phyloP scores from a whole-genome alignment of 1,140 invertebrate genomes.

The Himalopsyche phryganea region DNA sequence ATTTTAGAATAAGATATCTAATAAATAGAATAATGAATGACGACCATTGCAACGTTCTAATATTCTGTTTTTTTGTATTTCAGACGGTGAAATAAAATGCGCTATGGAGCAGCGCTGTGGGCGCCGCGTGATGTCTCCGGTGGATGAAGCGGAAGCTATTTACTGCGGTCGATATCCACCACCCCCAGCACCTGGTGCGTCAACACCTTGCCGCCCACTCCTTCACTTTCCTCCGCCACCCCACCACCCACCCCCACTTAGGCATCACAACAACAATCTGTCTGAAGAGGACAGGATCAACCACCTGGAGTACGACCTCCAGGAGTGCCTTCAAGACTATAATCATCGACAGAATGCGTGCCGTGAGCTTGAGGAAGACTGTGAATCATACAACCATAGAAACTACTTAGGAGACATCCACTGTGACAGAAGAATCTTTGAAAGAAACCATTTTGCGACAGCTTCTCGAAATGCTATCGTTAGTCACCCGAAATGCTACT shows the following conservation, averaged over 20 bases:
- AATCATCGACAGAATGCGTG: slow-evolving; percentile 27
- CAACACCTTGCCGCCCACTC: slow-evolving; percentile 20
- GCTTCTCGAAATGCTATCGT: slow-evolving; percentile 24
- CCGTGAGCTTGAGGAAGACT: slow-evolving; percentile 29
- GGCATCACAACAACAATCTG: slow-evolving; percentile 18
- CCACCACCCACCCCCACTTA: slow-evolving; percentile 28
- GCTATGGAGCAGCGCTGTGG: slow-evolving; percentile 33
- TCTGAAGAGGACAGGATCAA: slow-evolving; percentile 20
- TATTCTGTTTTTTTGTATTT: slow-evolving; percentile 9
- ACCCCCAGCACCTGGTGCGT: slow-evolving; percentile 3
- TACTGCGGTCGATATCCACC: slow-evolving; percentile 26
- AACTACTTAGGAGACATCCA: slow-evolving; percentile 25
- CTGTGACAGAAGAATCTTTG: slow-evolving; percentile 27
- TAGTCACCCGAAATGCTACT: slow-evolving; percentile 30
- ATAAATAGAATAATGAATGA: too few relatives aligned
- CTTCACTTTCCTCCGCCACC: slow-evolving; percentile 31
- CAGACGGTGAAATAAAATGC: slow-evolving; percentile 29
- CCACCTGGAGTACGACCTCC: slow-evolving; percentile 23
- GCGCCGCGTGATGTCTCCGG: slow-evolving; percentile 33
- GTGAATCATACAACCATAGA: slow-evolving; percentile 27
- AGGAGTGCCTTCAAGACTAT: slow-evolving; percentile 25
- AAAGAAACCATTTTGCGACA: slow-evolving; percentile 32
- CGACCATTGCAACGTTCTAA: too few relatives aligned
- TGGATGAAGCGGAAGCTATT: slow-evolving; percentile 31
- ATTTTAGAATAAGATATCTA: too few relatives aligned